Base-by-base conservation (phyloP, 37 sponge, comb jelly and placozoan genomes). In the Cliona cf. orientalis region DNA sequence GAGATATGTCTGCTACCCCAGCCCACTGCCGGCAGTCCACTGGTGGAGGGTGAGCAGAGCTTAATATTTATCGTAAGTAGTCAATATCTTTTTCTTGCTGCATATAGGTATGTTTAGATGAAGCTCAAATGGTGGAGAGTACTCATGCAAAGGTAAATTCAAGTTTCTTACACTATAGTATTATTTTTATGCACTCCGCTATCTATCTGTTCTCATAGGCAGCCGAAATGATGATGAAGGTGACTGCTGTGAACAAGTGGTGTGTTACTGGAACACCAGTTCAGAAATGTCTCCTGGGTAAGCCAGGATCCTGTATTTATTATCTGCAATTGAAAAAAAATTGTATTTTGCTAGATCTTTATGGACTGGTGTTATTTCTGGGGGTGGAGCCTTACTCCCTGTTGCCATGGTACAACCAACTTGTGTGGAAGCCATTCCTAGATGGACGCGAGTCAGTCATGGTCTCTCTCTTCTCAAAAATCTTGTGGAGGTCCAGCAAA, bases 231-330 rank as follows among this genome's bases (percentile, higher is more conserved):
- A 67, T 68, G 42, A 45, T 42, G 65, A 79, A 80, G 57, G n/a
- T 95, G 69, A 45, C 17, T 2, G 82, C 90, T 1, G 63, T 79
- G 17, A 74, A 91, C 72, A 43, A 81, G 25, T 95, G 95, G 95
- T 95, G 93, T 89, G 95, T 95, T 40, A 91, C 92, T 39, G 95
- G 95, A 31, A 95, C 95, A 17, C 95, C 95, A 11, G 64, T 95
- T 14, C 86, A 91, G 83, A 69, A 61, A 58, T 83, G 74, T 12
- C 58, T 91, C 34, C 42, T 56, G 36, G 95, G 95, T 95, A 76
- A 65, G 33, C 6, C 4, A 12, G 23, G 19, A 5, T 61, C 23
- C 62, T 61, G 62, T 61, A 5, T 61, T 61, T 5, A 5, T 6
- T 32, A 6, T 23, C 31, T 61, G 19, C 23, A 61, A 17, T 49